Percentiles rank a stretch among this genome's conserved stretches.
These are phyloP conservation scores for Scolopax rusticola DNA, from an alignment of 2,797 vertebrate genomes.

Conservation along the genomic window DNA sequence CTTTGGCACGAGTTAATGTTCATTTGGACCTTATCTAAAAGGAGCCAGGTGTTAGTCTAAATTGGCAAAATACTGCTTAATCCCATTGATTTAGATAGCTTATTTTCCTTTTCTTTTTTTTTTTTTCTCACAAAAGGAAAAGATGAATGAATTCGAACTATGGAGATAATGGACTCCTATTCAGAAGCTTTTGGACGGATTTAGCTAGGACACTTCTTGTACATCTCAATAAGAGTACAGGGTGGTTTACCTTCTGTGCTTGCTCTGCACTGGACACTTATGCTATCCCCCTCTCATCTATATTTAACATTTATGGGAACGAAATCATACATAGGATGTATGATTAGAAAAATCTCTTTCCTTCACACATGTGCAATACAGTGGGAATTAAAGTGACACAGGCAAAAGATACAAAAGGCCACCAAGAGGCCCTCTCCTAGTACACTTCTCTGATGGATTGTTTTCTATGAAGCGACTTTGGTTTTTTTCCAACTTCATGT, in stretches of 20 bases:
- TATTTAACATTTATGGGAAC: neutral
- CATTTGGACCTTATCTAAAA: slow-evolving; percentile 62
- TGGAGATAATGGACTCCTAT: neutral
- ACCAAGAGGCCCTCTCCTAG: neutral
- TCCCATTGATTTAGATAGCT: slow-evolving; percentile 40
- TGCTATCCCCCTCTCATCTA: neutral
- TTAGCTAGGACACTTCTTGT: neutral
- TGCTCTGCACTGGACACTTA: neutral
- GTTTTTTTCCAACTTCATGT: neutral
- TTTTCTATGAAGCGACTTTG: neutral
- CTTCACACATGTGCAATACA: neutral
- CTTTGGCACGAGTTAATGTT: slow-evolving; percentile 27
- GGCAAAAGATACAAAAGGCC: neutral
- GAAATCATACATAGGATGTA: neutral
- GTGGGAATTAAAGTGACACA: neutral
- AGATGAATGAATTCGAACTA: slow-evolving; percentile 40
- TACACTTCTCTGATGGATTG: neutral
- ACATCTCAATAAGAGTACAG: neutral
- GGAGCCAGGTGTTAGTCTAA: slow-evolving; percentile 59
- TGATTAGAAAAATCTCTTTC: neutral
- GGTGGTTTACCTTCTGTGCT: neutral
- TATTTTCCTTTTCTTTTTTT: slow-evolving; percentile 18
- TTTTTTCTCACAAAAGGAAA: slow-evolving; percentile 31
- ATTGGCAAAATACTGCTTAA: slow-evolving; percentile 58
- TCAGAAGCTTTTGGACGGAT: neutral